A percentile compares a stretch with the other conserved stretches of the same genome.
Conservation (phyloP, 1,140 invertebrate species). For the Polypedilum vanderplanki region DNA sequence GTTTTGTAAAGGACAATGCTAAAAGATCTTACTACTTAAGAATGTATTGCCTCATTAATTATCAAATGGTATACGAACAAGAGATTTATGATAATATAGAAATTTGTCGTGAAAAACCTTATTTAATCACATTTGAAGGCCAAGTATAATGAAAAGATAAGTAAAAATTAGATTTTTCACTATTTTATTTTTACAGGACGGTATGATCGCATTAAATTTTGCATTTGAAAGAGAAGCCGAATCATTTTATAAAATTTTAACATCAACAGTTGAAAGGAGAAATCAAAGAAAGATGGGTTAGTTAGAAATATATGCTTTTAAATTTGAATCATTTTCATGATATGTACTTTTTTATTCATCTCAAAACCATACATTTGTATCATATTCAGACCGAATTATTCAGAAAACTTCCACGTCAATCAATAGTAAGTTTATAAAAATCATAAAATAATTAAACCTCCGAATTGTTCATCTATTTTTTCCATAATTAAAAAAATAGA, state of each 20-base stretch:
- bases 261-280: slow-evolving; percentile 56
- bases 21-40: slow-evolving; percentile 86
- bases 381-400: no score
- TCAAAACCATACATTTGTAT: no score
- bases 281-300: slow-evolving; percentile 51
- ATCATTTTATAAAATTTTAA: slow-evolving; percentile 60
- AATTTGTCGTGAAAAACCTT: slow-evolving; percentile 70
- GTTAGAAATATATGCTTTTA: no score
- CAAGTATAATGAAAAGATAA: slow-evolving; percentile 52
- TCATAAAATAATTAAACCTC: no score
- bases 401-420: neutral
- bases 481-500: no score
- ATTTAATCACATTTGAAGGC: slow-evolving; percentile 90
- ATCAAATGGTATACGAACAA: slow-evolving; percentile 81
- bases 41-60: slow-evolving; percentile 73
- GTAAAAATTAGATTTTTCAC: neutral
- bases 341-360: no score
- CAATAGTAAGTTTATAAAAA: neutral
- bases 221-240: slow-evolving; percentile 80
- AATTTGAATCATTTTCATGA: no score
- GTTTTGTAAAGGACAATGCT: slow-evolving; percentile 84
- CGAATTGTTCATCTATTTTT: no score
- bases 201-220: slow-evolving; percentile 86
- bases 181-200: slow-evolving; percentile 48
- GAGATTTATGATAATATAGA: slow-evolving; percentile 89